Conservation (phyloP, 2,888 invertebrate genomes). For the Drosophila nr. medialis region DNA sequence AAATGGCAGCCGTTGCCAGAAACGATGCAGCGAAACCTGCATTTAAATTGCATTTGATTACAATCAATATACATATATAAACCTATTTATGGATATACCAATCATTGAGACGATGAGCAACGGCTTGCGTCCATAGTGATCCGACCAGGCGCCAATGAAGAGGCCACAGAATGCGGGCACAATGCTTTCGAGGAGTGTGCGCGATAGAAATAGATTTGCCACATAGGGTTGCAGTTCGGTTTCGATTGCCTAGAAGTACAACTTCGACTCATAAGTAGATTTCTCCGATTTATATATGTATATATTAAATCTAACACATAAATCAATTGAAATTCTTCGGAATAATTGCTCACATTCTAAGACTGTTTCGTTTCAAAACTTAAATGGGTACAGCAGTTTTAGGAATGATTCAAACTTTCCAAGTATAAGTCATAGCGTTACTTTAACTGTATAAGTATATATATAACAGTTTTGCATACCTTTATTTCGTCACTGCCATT, state of each 20-base stretch:
- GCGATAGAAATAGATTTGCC: slow-evolving; percentile 87
- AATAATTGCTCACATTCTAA: neutral
- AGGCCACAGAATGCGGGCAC: slow-evolving; percentile 89
- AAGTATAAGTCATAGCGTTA: neutral
- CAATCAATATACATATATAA: too few species aligned
- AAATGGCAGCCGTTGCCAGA: slow-evolving; percentile 75
- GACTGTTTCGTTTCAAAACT: neutral
- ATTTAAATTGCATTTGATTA: neutral
- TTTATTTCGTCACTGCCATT: slow-evolving; percentile 86
- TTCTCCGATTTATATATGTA: neutral
- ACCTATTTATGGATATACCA: slow-evolving; percentile 84
- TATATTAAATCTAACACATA: neutral
- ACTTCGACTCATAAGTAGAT: neutral
- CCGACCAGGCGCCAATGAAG: slow-evolving; percentile 93
- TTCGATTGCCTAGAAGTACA: slow-evolving; percentile 83
- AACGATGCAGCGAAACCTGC: slow-evolving; percentile 81
- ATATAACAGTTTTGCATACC: slow-evolving; percentile 47
- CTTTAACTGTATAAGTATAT: neutral
- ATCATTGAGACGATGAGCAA: slow-evolving; percentile 87
- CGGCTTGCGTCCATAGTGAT: slow-evolving; percentile 91
- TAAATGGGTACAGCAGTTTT: neutral
- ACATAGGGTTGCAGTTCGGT: slow-evolving; percentile 88
- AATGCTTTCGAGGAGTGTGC: slow-evolving; percentile 88
- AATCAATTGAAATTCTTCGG: neutral
- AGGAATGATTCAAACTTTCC: neutral